Evolutionary conservation across 2,888 invertebrate genomes (phyloP).

Genomic region (Amphipyra tragopoginis): DNA sequence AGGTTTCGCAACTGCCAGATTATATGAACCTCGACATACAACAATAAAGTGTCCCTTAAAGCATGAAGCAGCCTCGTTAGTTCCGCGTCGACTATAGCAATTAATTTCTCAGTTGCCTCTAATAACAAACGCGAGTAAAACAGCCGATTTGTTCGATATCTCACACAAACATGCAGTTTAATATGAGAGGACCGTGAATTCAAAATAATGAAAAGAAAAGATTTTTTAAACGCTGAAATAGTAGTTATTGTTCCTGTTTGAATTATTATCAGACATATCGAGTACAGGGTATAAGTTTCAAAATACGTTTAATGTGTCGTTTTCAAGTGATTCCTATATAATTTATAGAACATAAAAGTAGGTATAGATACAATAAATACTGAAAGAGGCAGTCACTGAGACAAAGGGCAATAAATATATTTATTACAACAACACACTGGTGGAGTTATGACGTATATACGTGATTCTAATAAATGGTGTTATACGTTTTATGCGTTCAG

Average conservation of each 20-base stretch:
- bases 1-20: too few relatives aligned
- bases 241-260: too few relatives aligned
- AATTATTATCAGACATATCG: not conserved
- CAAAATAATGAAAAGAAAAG: not conserved
- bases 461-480: conserved; percentile 28
- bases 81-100: conserved; percentile 17
- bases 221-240: not conserved
- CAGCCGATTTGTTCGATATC: not conserved
- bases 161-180: not conserved
- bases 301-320: conserved; percentile 29
- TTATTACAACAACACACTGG: conserved; percentile 62
- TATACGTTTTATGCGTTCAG: conserved; percentile 9
- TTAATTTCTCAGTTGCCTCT: conserved; percentile 15
- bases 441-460: conserved; percentile 43
- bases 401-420: conserved; percentile 67
- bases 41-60: not conserved
- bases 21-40: too few relatives aligned
- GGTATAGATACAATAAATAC: conserved; percentile 61
- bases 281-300: not conserved
- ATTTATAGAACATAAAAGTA: conserved; percentile 59
- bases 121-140: conserved; percentile 2
- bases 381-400: conserved; percentile 56
- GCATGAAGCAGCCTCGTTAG: conserved; percentile 18
- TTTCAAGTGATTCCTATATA: conserved; percentile 51
- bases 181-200: too few relatives aligned